Base-by-base conservation (phyloP, 92 coral and sea anemone genomes). In the Zoanthus solanderi region DNA sequence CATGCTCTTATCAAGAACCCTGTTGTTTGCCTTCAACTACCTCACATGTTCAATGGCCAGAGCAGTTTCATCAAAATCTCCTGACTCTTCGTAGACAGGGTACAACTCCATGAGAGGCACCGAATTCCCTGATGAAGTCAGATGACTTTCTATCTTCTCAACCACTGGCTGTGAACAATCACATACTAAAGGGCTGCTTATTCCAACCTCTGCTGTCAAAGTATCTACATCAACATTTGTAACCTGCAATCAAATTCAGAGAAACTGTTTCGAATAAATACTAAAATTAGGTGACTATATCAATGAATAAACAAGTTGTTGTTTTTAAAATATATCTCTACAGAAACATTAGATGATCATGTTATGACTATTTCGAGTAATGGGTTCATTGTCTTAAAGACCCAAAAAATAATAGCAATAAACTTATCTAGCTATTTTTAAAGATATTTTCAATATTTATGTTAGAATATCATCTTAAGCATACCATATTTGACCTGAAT, bases 21-120 rank as follows among this genome's bases (percentile, higher is more conserved):
- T 37, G 4, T 23, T 23, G 54, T 11, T 50, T 50, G 56, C 56
- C 56, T 50, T 50, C 56, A 50, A 50, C 56, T 88, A 96, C 98
- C 98, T 95, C 83, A 96, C 88, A 89, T 96, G 98, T 78, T 96
- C 98, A 67, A 96, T 84, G 11, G 98, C 98, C 23, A 96, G 74
- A 42, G 98, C 96, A 47, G 98, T 96, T 18, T 95, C 96, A 81
- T 96, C 98, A 78, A 83, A 84, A 53, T 96, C 92, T 82, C 98
- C 98, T 5, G 98, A 90, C 65, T 95, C 98, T 48, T 96, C 98
- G 90, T 93, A 95, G 9, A 94, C 95, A 68, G 98, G 98, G 74
- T 69, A 93, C 29, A 96, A 89, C 58, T 96, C 98, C 44, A 79
- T 83, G 37, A 96, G 72, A 63, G 98, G 96, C 2, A 95, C 94